A percentile compares a stretch with the other conserved stretches of the same genome.
Evolutionary conservation across 1,140 invertebrate species (phyloP).

Genomic region (Solenopsis invicta): DNA sequence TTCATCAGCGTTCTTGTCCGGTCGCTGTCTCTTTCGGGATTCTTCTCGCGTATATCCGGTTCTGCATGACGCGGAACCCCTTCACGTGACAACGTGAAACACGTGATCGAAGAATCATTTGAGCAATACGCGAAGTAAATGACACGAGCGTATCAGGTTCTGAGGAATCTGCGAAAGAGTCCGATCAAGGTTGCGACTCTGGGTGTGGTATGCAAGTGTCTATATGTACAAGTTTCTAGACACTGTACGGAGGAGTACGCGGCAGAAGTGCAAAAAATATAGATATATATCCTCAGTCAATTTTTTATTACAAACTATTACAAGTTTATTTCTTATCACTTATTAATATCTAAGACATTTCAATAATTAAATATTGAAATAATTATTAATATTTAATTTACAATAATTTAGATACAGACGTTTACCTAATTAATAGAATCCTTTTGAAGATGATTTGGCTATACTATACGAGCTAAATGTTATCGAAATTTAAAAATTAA

Average conservation of each 20-base stretch:
- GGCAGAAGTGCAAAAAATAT: not conserved
- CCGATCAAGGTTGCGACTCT: slow-evolving; percentile 78
- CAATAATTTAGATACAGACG: not conserved
- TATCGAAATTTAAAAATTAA: too few relatives aligned
- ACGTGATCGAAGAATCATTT: slow-evolving; percentile 54
- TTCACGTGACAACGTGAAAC: slow-evolving; percentile 20
- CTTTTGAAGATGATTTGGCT: too few relatives aligned
- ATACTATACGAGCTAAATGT: too few relatives aligned
- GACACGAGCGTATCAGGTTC: slow-evolving; percentile 72
- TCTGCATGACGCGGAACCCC: not conserved
- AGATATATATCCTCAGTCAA: slow-evolving; percentile 13
- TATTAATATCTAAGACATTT: not conserved
- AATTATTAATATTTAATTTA: not conserved
- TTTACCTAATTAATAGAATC: too few relatives aligned
- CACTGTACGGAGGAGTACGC: too few relatives aligned
- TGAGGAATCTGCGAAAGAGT: slow-evolving; percentile 77
- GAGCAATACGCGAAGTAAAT: slow-evolving; percentile 41
- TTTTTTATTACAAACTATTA: not conserved
- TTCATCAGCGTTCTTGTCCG: not conserved
- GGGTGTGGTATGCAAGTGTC: slow-evolving; percentile 64
- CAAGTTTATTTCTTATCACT: not conserved
- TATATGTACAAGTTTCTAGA: not conserved
- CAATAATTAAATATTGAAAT: not conserved
- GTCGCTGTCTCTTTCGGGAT: not conserved
- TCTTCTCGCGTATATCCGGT: slow-evolving; percentile 19